Evolutionary conservation across 64 coral and sea anemone species (phyloP).

Genomic region (Actinia equina): DNA sequence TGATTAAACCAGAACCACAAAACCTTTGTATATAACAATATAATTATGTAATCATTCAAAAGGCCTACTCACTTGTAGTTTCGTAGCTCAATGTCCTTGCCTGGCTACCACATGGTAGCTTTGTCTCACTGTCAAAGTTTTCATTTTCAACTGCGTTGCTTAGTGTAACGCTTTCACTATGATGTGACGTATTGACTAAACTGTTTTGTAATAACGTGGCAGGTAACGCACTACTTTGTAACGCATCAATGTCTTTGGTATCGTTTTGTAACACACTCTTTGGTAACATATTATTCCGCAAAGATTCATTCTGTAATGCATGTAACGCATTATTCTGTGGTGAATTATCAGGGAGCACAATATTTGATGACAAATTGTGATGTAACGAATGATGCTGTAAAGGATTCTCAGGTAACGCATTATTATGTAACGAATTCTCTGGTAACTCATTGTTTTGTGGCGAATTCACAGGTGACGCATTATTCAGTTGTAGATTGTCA

Average conservation of each 20-base stretch:
- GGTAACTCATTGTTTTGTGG: neutral
- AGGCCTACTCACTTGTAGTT: neutral
- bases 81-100: neutral
- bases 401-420: neutral
- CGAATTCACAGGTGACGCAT: neutral
- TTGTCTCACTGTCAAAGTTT: neutral
- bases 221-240: neutral
- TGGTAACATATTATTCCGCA: neutral
- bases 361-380: neutral
- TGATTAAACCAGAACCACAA: too few species aligned
- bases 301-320: neutral
- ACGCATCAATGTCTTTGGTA: too few species aligned
- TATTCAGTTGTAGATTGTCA: neutral
- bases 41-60: neutral
- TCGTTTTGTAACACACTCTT: neutral
- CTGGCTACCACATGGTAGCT: neutral
- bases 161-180: neutral
- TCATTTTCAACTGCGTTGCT: neutral
- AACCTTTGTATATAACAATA: too few species aligned
- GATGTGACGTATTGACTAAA: neutral
- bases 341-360: neutral
- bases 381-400: neutral
- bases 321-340: neutral
- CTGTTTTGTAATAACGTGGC: neutral
- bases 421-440: neutral